Percentiles rank a stretch among this genome's conserved stretches.
These are phyloP conservation scores for Thereva unica DNA, from an alignment of 2,888 invertebrate species.

Conservation along the genomic window DNA sequence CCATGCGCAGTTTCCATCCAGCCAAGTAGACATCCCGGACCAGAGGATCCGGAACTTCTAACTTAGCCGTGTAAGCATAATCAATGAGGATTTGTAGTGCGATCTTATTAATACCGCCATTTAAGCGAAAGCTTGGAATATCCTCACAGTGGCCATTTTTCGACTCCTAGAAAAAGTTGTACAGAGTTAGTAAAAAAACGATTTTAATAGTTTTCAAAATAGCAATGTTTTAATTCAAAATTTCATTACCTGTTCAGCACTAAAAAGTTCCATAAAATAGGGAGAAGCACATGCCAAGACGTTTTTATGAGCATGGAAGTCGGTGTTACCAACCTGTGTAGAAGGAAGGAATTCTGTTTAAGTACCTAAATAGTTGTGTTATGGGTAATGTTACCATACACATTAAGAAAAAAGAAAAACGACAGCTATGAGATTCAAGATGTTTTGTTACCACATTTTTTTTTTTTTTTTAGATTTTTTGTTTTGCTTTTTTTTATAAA, in stretches of 20 bases:
- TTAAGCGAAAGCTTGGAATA: slow-evolving; percentile 62
- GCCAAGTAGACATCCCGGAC: slow-evolving; percentile 79
- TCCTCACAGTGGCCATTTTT: slow-evolving; percentile 56
- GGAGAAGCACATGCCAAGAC: slow-evolving; percentile 79
- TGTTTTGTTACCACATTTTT: too few relatives aligned
- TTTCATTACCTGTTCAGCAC: slow-evolving; percentile 60
- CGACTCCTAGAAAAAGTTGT: slow-evolving; percentile 41
- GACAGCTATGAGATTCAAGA: slow-evolving; percentile 18
- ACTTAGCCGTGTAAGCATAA: slow-evolving; percentile 79
- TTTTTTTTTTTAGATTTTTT: too few relatives aligned
- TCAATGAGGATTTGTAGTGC: slow-evolving; percentile 77
- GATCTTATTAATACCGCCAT: slow-evolving; percentile 67
- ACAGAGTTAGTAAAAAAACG: not conserved
- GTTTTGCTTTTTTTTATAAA: too few relatives aligned
- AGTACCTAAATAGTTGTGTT: slow-evolving; percentile 37
- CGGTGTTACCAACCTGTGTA: slow-evolving; percentile 67
- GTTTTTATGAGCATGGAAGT: slow-evolving; percentile 77
- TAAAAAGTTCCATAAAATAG: slow-evolving; percentile 75
- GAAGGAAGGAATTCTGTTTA: slow-evolving; percentile 37
- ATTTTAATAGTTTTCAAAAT: slow-evolving; percentile 3
- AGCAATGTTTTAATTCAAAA: not conserved
- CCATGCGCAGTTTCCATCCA: slow-evolving; percentile 78
- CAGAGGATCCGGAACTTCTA: slow-evolving; percentile 60
- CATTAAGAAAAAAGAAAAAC: slow-evolving; percentile 34
- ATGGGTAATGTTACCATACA: slow-evolving; percentile 42